These are phyloP conservation scores for Borostomias antarcticus DNA, from an alignment of 2,797 vertebrate genomes.

Conservation along the genomic window DNA sequence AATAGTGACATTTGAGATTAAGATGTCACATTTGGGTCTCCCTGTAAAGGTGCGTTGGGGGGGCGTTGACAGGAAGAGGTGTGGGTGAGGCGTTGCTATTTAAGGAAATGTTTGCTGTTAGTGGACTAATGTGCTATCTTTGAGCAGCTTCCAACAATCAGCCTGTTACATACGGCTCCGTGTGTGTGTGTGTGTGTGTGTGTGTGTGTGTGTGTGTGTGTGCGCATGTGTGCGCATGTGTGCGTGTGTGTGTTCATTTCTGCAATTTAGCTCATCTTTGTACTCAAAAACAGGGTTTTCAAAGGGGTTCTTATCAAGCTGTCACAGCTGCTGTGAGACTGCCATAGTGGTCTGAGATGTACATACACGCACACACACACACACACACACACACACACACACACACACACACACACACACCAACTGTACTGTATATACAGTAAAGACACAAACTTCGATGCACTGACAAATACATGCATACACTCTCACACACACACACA, in stretches of 20 bases:
- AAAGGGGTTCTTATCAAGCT: conserved; percentile 70
- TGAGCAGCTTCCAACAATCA: conserved; percentile 29
- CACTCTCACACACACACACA: too few species aligned
- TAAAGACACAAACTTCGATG: too few species aligned
- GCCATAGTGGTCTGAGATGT: conserved; percentile 40
- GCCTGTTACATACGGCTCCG: conserved; percentile 26
- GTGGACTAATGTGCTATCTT: background rate
- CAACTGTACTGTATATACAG: too few species aligned
- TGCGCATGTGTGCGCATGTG: background rate
- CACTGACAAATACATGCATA: too few species aligned
- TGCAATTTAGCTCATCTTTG: conserved; percentile 60
- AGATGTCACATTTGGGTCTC: too few species aligned
- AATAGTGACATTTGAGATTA: too few species aligned
- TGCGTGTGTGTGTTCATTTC: conserved; percentile 9
- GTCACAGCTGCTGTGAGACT: conserved; percentile 68
- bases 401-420: conserved; percentile 18
- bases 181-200: background rate
- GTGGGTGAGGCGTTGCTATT: too few species aligned
- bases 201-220: conserved; percentile 1
- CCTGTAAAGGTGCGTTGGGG: too few species aligned
- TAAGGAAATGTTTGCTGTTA: background rate
- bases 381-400: conserved; percentile 29
- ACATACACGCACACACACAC: conserved; percentile 45
- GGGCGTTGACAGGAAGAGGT: too few species aligned
- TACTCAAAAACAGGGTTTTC: conserved; percentile 64